Percentiles rank a stretch among this genome's conserved stretches.
phyloP scores from a whole-genome alignment of 2,888 invertebrate species.

The Nezara viridula region DNA sequence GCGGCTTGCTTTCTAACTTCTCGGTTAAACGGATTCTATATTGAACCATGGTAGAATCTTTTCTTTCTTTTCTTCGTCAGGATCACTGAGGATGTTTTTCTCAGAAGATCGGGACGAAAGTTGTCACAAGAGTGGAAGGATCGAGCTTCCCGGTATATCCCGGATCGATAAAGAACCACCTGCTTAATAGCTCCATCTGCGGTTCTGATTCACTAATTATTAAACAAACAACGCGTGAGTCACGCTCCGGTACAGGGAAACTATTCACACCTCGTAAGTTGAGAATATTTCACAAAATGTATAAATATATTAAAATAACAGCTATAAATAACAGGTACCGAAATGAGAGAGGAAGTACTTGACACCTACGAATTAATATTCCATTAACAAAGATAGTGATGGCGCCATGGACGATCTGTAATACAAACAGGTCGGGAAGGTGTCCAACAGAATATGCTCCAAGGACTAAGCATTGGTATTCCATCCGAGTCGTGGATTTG shows the following conservation, averaged over 20 bases:
- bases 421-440: conserved; percentile 44
- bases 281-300: neutral
- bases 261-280: neutral
- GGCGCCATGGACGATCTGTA: conserved; percentile 40
- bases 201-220: conserved; percentile 39
- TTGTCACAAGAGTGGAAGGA: neutral
- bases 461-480: neutral
- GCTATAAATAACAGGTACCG: neutral
- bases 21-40: conserved; percentile 36
- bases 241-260: neutral
- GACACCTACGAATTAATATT: conserved; percentile 38
- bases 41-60: neutral
- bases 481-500: neutral
- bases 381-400: conserved; percentile 45
- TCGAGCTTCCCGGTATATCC: neutral
- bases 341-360: neutral
- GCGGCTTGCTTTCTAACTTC: conserved; percentile 17
- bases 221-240: neutral
- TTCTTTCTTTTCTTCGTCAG: neutral
- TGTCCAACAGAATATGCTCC: conserved; percentile 36
- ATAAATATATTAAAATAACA: neutral
- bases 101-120: neutral
- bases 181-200: conserved; percentile 20
- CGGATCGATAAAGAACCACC: neutral
- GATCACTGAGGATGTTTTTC: neutral